These are phyloP conservation scores for Cheilosia grossa DNA, from an alignment of 2,888 invertebrate species.

Conservation along the genomic window DNA sequence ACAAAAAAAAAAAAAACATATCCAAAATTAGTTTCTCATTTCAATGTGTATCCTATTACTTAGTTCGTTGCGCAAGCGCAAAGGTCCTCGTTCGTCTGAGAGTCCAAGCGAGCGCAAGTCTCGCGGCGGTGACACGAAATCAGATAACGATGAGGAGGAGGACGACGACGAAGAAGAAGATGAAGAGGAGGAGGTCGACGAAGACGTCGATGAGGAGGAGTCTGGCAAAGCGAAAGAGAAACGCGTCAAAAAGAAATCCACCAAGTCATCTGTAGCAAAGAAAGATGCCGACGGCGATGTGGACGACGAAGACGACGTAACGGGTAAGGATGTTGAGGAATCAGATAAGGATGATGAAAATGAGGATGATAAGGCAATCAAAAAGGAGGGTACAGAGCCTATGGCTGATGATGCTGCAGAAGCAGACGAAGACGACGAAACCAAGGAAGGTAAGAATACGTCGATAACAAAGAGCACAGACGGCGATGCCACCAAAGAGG, in stretches of 20 bases:
- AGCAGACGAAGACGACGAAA: slow-evolving; percentile 76
- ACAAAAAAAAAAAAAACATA: slow-evolving; percentile 30
- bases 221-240: slow-evolving; percentile 76
- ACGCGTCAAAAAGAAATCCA: slow-evolving; percentile 69
- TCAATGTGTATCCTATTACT: slow-evolving; percentile 75
- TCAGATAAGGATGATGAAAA: slow-evolving; percentile 79
- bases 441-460: slow-evolving; percentile 81
- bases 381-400: slow-evolving; percentile 77
- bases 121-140: slow-evolving; percentile 77
- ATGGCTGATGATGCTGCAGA: slow-evolving; percentile 75
- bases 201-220: slow-evolving; percentile 76
- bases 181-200: slow-evolving; percentile 54
- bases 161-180: slow-evolving; percentile 75
- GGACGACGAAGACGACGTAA: slow-evolving; percentile 40
- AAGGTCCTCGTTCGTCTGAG: slow-evolving; percentile 79
- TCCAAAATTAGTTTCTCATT: slow-evolving; percentile 72
- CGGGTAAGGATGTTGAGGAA: slow-evolving; percentile 83
- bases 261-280: slow-evolving; percentile 74
- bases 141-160: slow-evolving; percentile 78
- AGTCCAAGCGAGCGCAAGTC: slow-evolving; percentile 76
- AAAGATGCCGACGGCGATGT: slow-evolving; percentile 76
- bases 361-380: slow-evolving; percentile 76
- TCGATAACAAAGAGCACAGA: slow-evolving; percentile 33
- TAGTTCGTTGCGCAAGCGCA: slow-evolving; percentile 83
- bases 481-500: slow-evolving; percentile 52